phyloP scores from a whole-genome alignment of 2,113 vertebrate genomes.

The Calyptommatus sinebrachiatus region DNA sequence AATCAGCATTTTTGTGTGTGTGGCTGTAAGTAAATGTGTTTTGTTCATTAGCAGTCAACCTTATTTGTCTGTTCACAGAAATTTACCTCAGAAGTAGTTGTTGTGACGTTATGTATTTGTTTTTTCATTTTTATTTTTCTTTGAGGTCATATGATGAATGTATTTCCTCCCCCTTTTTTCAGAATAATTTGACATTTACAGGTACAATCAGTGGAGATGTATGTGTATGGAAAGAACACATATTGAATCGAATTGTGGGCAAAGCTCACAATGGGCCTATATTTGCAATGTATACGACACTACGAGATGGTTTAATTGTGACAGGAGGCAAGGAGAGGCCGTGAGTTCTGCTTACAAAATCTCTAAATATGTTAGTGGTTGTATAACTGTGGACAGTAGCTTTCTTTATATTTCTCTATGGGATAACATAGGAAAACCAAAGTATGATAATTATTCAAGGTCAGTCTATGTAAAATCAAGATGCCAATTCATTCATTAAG shows the following conservation, averaged over 20 bases:
- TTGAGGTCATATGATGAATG: constrained; percentile 62
- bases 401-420: not conserved
- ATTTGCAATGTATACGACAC: constrained; percentile 97
- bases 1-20: not conserved
- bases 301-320: constrained; percentile 94
- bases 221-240: constrained; percentile 97
- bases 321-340: constrained; percentile 97
- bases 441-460: not conserved
- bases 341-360: constrained; percentile 74
- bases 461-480: not conserved
- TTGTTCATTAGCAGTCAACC: not conserved
- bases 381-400: constrained; percentile 9
- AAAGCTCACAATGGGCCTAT: constrained; percentile 97
- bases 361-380: constrained; percentile 14
- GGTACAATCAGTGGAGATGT: constrained; percentile 99
- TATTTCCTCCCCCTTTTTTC: constrained; percentile 77
- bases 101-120: constrained; percentile 41
- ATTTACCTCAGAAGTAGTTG: not conserved
- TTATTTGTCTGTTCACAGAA: not conserved
- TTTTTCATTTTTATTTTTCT: constrained; percentile 23
- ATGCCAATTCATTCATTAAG: not conserved
- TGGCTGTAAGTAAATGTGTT: not conserved
- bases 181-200: constrained; percentile 99
- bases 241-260: constrained; percentile 93
- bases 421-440: not conserved